Base-by-base conservation (phyloP, 2,888 invertebrate species). In the Eupithecia pulchellata region DNA sequence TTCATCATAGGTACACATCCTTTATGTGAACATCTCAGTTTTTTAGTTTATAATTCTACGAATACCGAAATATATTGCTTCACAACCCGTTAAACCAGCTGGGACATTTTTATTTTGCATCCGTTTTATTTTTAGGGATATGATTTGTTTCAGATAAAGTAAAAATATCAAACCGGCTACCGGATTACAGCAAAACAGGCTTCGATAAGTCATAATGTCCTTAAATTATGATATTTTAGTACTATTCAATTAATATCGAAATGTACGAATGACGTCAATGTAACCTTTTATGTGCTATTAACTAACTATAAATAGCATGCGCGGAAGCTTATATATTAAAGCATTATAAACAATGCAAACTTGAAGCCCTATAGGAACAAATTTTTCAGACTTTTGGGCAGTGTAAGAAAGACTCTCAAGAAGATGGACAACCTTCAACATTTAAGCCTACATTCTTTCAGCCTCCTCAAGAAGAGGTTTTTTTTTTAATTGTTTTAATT, bases 231-330 rank as follows among this genome's bases (percentile, higher is more conserved):
- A 60, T 60, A 32, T 60, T 60, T 32, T 32, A 1, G 32, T 30
- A 14, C 32, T 20, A 60, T n/a, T 32, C 58, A 32, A 30, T 11
- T 60, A 30, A 47, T 20, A 17, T 55, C 36, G 20, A 36, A 68
- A 63, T 62, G 25, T 47, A 32, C n/a, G n/a, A n/a, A n/a, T 69
- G 66, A 70, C 66, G 70, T 70, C 70, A 70, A 62, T 58, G 57
- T 27, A 57, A 42, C 32, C 58, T 32, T 30, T n/a, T 11, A 60
- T 17, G 30, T 30, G 30, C 58, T 11, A 60, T 30, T 32, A 58
- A 29, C 57, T n/a, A n/a, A n/a, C 55, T 70, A 70, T 63, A 57
- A 63, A 66, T 70, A 70, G 29, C 29, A 29, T 63, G 39, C 17
- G 39, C 55, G 65, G 65, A 62, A 67, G 34, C 52, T 58, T 27